Evolutionary conservation across 2,113 vertebrate genomes (phyloP), one percentile per base, ranked within the genome.

Genomic region (Pseudorectes ferrugineus): DNA sequence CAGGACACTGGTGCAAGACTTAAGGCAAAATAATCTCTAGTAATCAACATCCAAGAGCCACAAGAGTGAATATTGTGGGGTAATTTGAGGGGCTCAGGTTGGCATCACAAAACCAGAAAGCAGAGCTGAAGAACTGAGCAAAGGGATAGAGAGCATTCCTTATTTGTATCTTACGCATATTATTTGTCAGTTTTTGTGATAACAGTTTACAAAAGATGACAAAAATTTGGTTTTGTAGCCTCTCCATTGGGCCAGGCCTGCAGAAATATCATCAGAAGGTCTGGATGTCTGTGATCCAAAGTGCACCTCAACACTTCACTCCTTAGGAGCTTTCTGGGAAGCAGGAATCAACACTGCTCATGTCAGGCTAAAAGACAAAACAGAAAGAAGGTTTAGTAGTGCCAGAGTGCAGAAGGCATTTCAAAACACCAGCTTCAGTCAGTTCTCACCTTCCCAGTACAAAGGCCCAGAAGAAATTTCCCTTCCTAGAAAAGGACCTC

Each of bases 311-410:
- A 83, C n/a, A 40, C 14, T 70, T 82, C 46, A 62, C 90, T 90
- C 79, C 89, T 83, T 33, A 22, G 75, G 67, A 88, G 75, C 78
- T 13, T 88, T 58, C 63, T 62, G 74, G 79, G 16, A 79, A 57
- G 87, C 0, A 45, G 40, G 46, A 59, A 63, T 72, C 59, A 14
- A 11, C 45, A 10, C n/a, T 35, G 72, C 71, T 96, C 67, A 97
- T 88, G 97, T 96, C 85, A 97, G 88, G 83, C 97, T 97, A 21
- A 91, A 92, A 85, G 46, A 92, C 21, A 80, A 91, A 86, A 85
- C 43, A 90, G 57, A 93, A 89, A 85, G 13, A 38, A 90, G 18
- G 45, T 52, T 81, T 45, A 89, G 46, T 23, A 74, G 33, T 31
- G 28, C 62, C 52, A 85, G 52, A 54, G 45, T 9, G 33, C 29